Evolutionary conservation across 2,888 invertebrate genomes (phyloP), one percentile per base, ranked within the genome.

Genomic region (Catocala fraxini): DNA sequence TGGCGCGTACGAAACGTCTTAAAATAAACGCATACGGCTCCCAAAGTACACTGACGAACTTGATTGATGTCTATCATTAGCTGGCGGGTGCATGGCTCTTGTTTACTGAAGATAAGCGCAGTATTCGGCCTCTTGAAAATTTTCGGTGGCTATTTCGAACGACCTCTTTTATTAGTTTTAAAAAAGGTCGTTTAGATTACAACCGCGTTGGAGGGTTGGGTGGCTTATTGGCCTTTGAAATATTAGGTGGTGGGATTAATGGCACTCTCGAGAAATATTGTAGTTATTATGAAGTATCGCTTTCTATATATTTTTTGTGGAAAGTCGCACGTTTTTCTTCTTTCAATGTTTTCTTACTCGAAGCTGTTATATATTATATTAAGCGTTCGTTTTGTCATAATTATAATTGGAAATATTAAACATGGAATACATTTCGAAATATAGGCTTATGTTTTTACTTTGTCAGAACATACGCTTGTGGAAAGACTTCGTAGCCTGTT

Each of bases 151-250:
- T 93, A 93, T 93, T 93, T 93, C 86, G 86, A 92, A 92, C 91
- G 88, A 89, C 85, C 86, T 88, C 85, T 92, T 93, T 93, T 93
- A 93, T 92, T 92, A 91, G 92, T 91, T 93, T 90, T 90, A 91
- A 92, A 93, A 91, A 91, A 88, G 93, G 91, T 91, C 91, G 92
- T 93, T 94, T 90, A 94, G 93, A 94, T 93, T 92, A 93, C 86
- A 82, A 71, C 75, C 73, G 85, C 84, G 83, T 89, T 84, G 83
- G 88, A 85, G 87, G 88, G 86, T 83, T 85, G 82, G 75, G 83
- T 85, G 84, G 88, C 88, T 90, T 90, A 91, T 90, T 92, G 89
- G 87, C 84, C 82, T 86, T 86, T 90, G 88, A 91, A 89, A 88
- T 92, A 91, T 92, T 89, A 86, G 86, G 88, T 85, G 84, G 77